Evolutionary conservation across 1,140 invertebrate species (phyloP).

Genomic region (Aphidius gifuensis): DNA sequence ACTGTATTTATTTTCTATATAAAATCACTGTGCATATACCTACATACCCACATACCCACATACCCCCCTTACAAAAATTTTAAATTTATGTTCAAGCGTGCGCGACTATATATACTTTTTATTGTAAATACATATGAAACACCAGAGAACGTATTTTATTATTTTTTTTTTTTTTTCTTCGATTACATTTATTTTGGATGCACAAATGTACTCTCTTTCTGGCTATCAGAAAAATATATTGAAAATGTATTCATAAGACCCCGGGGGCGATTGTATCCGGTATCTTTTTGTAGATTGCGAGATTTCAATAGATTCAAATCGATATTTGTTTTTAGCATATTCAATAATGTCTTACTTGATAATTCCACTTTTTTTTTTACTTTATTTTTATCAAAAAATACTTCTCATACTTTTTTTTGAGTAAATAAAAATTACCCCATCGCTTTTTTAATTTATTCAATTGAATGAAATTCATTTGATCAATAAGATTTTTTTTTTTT

Average conservation of each 20-base stretch:
- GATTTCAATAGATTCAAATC: neutral
- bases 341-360: neutral
- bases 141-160: neutral
- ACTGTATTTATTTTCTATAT: conserved; percentile 8
- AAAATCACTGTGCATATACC: conserved; percentile 15
- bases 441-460: too few species aligned
- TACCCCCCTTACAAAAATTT: conserved; percentile 22
- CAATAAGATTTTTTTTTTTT: too few species aligned
- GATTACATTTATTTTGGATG: conserved; percentile 8
- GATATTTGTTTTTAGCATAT: neutral
- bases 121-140: neutral
- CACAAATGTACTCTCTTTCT: neutral
- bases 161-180: neutral
- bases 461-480: too few species aligned
- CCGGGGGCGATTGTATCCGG: conserved; percentile 22
- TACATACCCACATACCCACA: conserved; percentile 26
- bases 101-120: conserved; percentile 4
- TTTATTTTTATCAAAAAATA: too few species aligned
- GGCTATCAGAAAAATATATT: conserved; percentile 19
- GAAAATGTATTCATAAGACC: conserved; percentile 32
- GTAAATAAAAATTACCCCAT: too few species aligned
- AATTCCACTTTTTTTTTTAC: too few species aligned
- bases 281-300: conserved; percentile 19
- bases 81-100: conserved; percentile 27
- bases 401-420: too few species aligned